phyloP scores from a whole-genome alignment of 2,888 invertebrate genomes.

The Unio delphinus region DNA sequence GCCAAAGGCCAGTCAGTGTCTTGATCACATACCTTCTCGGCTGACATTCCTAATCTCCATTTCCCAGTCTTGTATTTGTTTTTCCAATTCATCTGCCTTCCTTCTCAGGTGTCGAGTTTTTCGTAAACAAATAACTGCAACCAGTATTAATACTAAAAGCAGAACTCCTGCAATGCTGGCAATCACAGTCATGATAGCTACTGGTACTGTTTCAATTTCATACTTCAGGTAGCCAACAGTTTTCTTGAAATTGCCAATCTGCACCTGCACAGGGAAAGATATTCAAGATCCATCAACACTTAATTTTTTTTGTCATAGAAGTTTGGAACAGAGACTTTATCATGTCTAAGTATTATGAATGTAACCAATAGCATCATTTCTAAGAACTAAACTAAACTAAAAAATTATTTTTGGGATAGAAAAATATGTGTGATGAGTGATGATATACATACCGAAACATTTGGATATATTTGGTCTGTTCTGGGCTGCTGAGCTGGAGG shows the following conservation, averaged over 20 bases:
- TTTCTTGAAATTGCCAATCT: constrained; percentile 13
- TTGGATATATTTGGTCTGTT: neutral
- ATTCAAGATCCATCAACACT: neutral
- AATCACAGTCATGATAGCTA: constrained; percentile 6
- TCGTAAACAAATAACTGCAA: neutral
- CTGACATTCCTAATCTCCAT: constrained; percentile 23
- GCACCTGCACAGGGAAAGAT: constrained; percentile 14
- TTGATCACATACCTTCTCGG: constrained; percentile 29
- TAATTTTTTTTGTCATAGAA: too few species aligned
- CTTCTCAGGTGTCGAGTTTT: constrained; percentile 11
- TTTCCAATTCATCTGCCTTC: constrained; percentile 13
- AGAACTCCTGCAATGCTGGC: constrained; percentile 4
- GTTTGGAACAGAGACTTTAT: too few species aligned
- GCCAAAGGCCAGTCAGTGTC: too few species aligned
- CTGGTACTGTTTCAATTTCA: neutral
- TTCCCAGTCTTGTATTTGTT: constrained; percentile 22
- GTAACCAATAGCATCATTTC: too few species aligned
- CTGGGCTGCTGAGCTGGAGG: constrained; percentile 1
- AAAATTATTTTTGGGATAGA: too few species aligned
- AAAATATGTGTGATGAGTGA: too few species aligned
- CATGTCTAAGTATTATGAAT: too few species aligned
- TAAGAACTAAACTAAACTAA: too few species aligned
- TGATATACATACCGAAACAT: too few species aligned
- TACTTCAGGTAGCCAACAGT: constrained; percentile 18
- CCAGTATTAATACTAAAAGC: constrained; percentile 1